A percentile compares a stretch with the other conserved stretches of the same genome.
Conservation (phyloP, 2,888 invertebrate species). For the Leptopilina myrica region DNA sequence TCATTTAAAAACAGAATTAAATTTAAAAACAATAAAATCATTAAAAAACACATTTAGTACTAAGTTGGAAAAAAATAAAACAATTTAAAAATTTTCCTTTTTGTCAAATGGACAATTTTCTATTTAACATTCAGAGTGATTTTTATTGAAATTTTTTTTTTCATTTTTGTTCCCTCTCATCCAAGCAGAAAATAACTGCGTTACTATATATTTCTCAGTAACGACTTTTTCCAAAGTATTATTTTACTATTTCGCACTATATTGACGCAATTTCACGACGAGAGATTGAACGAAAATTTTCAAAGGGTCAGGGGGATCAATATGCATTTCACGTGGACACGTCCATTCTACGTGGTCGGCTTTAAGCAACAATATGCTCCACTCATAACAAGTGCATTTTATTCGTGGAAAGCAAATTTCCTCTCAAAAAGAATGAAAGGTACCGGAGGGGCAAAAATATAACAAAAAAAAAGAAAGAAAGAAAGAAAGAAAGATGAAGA, state of each 20-base stretch:
- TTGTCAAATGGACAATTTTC: no score
- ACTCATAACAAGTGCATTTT: conserved; percentile 55
- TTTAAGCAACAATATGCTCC: conserved; percentile 54
- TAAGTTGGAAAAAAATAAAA: no score
- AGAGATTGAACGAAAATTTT: conserved; percentile 57
- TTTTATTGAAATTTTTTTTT: background rate
- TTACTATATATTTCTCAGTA: conserved; percentile 56
- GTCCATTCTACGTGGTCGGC: conserved; percentile 58
- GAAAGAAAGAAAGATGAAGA: no score
- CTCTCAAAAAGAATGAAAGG: conserved; percentile 29
- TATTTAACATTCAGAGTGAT: background rate
- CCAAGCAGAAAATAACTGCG: no score
- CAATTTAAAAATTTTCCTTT: no score
- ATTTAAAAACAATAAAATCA: no score
- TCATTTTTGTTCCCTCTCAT: no score
- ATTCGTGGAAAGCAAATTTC: conserved; percentile 38
- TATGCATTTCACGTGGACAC: conserved; percentile 58
- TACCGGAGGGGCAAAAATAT: conserved; percentile 12
- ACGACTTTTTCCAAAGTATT: conserved; percentile 74
- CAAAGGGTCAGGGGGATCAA: conserved; percentile 57
- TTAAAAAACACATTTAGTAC: background rate
- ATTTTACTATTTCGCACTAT: conserved; percentile 51
- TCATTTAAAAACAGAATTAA: no score
- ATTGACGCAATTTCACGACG: conserved; percentile 52
- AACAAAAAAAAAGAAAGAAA: no score